These are phyloP conservation scores for Gonocerus acuteangulatus DNA, from an alignment of 2,888 invertebrate species.

Conservation along the genomic window DNA sequence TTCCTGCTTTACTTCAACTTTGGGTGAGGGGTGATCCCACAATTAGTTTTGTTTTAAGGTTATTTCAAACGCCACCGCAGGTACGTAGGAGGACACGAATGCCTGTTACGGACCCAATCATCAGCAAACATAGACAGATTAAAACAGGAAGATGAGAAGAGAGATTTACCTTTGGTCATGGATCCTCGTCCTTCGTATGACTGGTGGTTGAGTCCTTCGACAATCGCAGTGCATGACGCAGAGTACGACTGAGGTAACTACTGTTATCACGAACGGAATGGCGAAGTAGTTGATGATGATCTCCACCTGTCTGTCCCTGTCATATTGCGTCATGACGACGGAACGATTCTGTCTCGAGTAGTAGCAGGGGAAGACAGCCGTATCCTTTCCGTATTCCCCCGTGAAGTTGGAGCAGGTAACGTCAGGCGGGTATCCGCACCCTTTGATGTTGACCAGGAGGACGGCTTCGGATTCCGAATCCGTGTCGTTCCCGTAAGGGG, in stretches of 20 bases:
- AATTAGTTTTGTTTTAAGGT: too few relatives aligned
- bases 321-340: constrained; percentile 76
- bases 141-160: too few relatives aligned
- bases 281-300: constrained; percentile 77
- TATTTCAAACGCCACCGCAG: too few relatives aligned
- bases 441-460: constrained; percentile 71
- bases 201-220: constrained; percentile 38
- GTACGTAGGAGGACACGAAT: too few relatives aligned
- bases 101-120: too few relatives aligned
- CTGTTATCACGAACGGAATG: constrained; percentile 73
- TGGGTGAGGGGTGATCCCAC: too few relatives aligned
- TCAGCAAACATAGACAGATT: too few relatives aligned
- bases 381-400: constrained; percentile 59
- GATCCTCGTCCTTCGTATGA: constrained; percentile 45
- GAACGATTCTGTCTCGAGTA: constrained; percentile 72
- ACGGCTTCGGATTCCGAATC: constrained; percentile 47
- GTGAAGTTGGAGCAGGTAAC: constrained; percentile 72
- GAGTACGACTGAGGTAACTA: constrained; percentile 74
- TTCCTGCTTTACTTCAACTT: too few relatives aligned
- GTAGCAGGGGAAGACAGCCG: constrained; percentile 57
- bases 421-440: constrained; percentile 72
- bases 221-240: constrained; percentile 85
- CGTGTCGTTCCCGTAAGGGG: constrained; percentile 36
- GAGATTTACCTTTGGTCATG: constrained; percentile 41
- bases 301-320: constrained; percentile 71